Evolutionary conservation across 1,140 invertebrate species (phyloP).

Genomic region (Macrostomum lignano): DNA sequence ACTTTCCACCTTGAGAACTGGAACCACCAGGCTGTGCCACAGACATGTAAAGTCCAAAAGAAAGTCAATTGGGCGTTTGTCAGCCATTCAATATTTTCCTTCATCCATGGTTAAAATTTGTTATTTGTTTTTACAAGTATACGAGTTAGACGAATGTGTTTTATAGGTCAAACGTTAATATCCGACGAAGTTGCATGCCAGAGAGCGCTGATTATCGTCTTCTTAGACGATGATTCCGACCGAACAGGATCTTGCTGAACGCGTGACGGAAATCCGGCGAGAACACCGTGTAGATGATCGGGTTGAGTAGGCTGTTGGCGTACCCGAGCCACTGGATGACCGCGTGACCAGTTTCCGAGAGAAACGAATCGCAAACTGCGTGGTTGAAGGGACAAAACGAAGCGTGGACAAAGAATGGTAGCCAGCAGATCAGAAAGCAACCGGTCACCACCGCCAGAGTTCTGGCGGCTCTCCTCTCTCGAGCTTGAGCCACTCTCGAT

Average conservation of each 20-base stretch:
- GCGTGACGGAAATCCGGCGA: slow-evolving; percentile 9
- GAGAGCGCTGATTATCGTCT: too few species aligned
- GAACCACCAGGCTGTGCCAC: too few species aligned
- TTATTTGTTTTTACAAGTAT: too few species aligned
- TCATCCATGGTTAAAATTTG: too few species aligned
- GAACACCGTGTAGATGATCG: slow-evolving; percentile 5
- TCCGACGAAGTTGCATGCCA: too few species aligned
- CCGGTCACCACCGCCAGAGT: slow-evolving; percentile 38
- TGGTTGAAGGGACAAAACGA: slow-evolving; percentile 8
- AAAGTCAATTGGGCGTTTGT: too few species aligned
- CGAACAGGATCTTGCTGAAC: slow-evolving; percentile 19
- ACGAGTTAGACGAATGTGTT: too few species aligned
- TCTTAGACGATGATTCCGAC: too few species aligned
- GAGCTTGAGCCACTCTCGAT: slow-evolving; percentile 3
- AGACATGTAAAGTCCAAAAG: too few species aligned
- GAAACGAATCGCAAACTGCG: slow-evolving; percentile 14
- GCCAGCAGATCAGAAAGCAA: slow-evolving; percentile 24
- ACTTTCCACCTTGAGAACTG: too few species aligned
- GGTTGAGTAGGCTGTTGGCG: slow-evolving; percentile 3
- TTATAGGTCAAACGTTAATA: too few species aligned
- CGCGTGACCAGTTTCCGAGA: slow-evolving; percentile 19
- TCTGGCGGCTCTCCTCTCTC: slow-evolving; percentile 49
- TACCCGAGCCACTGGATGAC: slow-evolving; percentile 13
- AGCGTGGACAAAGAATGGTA: slow-evolving; percentile 26
- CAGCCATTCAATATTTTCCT: too few species aligned